Conservation (phyloP, 2,113 vertebrate genomes). For the Sturnira hondurensis region DNA sequence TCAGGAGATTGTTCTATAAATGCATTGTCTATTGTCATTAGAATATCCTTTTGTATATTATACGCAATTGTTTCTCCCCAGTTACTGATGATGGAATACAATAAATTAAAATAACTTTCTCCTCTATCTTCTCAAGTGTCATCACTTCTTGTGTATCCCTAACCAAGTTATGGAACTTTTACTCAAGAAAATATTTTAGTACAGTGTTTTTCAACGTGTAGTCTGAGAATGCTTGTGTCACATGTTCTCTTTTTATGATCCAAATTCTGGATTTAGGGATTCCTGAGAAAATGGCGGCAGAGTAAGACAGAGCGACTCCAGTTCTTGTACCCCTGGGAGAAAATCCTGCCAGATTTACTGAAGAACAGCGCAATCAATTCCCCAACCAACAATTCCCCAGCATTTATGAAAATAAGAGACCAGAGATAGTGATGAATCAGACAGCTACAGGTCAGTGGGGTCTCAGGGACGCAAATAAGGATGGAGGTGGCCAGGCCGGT, state of each 20-base stretch:
- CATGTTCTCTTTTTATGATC: not conserved
- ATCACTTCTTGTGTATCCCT: not conserved
- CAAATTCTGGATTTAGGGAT: not conserved
- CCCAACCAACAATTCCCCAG: too few relatives aligned
- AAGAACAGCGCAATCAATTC: too few relatives aligned
- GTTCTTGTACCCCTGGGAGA: too few relatives aligned
- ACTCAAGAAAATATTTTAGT: constrained; percentile 8
- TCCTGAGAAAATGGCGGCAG: too few relatives aligned
- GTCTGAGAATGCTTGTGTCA: not conserved
- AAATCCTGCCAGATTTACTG: too few relatives aligned
- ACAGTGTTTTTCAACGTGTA: not conserved
- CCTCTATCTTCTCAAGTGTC: not conserved
- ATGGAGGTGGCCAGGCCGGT: too few relatives aligned
- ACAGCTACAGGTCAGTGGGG: too few relatives aligned
- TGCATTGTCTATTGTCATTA: not conserved
- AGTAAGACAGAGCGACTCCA: too few relatives aligned
- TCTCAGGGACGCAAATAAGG: too few relatives aligned
- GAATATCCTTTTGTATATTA: not conserved
- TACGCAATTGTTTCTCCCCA: not conserved
- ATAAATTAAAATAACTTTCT: constrained; percentile 11
- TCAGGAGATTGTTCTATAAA: not conserved
- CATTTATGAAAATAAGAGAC: too few relatives aligned
- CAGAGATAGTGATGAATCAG: too few relatives aligned
- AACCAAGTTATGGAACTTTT: not conserved
- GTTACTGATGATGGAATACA: not conserved